Evolutionary conservation across 2,888 invertebrate genomes (phyloP).

Genomic region (Caenorhabditis panamensis): DNA sequence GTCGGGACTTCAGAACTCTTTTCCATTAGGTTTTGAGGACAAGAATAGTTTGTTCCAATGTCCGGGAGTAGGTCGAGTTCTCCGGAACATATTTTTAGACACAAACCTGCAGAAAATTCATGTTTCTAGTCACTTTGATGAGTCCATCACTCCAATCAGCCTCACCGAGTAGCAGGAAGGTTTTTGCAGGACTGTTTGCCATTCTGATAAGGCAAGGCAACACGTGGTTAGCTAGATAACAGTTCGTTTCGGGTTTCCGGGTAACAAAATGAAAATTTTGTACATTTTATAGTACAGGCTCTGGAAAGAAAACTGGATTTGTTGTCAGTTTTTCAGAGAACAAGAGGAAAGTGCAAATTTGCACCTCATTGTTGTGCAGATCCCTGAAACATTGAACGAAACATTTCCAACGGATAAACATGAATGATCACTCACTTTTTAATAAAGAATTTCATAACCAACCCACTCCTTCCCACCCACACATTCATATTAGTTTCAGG

Average conservation of each 20-base stretch:
- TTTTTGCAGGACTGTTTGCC: no score
- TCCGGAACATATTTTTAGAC: no score
- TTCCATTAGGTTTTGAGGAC: constrained; percentile 57
- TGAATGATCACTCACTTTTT: no score
- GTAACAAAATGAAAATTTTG: no score
- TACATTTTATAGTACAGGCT: neutral
- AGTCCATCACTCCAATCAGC: neutral
- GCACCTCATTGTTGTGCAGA: no score
- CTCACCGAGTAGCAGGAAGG: neutral
- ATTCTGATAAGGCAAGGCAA: constrained; percentile 5
- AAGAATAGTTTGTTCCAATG: constrained; percentile 47
- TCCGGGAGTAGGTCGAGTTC: no score
- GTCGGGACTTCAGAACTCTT: constrained; percentile 65
- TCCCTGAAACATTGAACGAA: no score
- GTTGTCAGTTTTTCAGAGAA: no score
- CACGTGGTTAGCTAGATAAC: constrained; percentile 7
- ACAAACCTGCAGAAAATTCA: constrained; percentile 20
- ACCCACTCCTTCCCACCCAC: neutral
- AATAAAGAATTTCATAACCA: constrained; percentile 6
- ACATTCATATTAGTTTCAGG: constrained; percentile 41
- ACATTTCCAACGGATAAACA: no score
- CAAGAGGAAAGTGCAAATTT: no score
- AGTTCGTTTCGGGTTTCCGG: neutral
- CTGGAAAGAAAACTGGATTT: neutral
- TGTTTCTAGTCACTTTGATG: no score